Conservation (phyloP, 2,113 vertebrate species). For the Percopsis transmontana region DNA sequence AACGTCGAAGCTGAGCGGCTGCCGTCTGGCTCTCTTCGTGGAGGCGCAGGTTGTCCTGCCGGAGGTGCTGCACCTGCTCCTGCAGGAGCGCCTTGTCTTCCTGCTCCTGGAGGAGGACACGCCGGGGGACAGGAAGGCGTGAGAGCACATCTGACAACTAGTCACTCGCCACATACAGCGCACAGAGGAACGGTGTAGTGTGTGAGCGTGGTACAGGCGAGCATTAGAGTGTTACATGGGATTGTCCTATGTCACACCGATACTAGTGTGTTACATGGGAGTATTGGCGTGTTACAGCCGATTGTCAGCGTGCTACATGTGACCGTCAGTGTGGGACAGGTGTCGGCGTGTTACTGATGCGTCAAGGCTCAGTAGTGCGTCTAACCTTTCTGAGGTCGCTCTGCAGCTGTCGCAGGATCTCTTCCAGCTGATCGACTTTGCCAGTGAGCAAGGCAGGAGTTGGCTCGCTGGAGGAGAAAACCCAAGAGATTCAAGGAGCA, state of each 20-base stretch:
- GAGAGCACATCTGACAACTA: background rate
- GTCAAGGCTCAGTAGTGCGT: background rate
- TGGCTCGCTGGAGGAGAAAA: slow-evolving; percentile 68
- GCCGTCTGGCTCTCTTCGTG: slow-evolving; percentile 88
- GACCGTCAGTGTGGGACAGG: too few relatives aligned
- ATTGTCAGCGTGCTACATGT: too few relatives aligned
- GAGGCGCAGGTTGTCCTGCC: slow-evolving; percentile 85
- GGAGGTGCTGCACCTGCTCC: slow-evolving; percentile 84
- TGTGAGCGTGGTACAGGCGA: too few relatives aligned
- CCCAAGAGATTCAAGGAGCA: too few relatives aligned
- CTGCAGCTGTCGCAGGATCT: slow-evolving; percentile 85
- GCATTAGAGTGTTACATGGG: too few relatives aligned
- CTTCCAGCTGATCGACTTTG: slow-evolving; percentile 87
- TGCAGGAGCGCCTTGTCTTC: slow-evolving; percentile 87
- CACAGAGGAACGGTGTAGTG: too few relatives aligned
- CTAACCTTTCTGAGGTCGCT: slow-evolving; percentile 84
- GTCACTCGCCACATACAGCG: slow-evolving; percentile 5
- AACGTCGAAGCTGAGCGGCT: slow-evolving; percentile 83
- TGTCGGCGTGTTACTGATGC: background rate
- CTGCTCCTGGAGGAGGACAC: slow-evolving; percentile 78
- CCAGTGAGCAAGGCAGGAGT: slow-evolving; percentile 81
- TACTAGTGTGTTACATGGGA: too few relatives aligned
- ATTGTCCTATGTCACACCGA: too few relatives aligned
- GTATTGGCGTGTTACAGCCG: too few relatives aligned
- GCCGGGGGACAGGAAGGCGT: background rate